Evolutionary conservation across 2,888 invertebrate species (phyloP).

Genomic region (Lobophora halterata): DNA sequence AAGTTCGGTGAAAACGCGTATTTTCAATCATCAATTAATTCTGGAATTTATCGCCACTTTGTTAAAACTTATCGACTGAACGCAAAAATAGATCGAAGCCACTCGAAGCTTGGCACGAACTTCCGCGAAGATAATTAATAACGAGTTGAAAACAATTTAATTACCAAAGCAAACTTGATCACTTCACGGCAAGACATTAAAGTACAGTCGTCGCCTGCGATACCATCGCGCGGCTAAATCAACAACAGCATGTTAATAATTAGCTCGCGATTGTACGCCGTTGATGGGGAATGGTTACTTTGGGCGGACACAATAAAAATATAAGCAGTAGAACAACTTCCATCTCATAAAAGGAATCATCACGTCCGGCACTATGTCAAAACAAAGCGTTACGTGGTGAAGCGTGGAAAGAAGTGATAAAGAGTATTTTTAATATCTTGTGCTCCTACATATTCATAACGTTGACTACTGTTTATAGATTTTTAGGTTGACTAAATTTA

Average conservation of each 20-base stretch:
- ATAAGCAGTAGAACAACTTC: conserved; percentile 3
- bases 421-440: too few relatives aligned
- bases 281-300: background rate
- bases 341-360: too few relatives aligned
- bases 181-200: conserved; percentile 23
- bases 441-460: too few relatives aligned
- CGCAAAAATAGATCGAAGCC: conserved; percentile 14
- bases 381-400: too few relatives aligned
- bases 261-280: conserved; percentile 18
- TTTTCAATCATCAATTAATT: too few relatives aligned
- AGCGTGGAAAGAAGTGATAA: too few relatives aligned
- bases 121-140: conserved; percentile 15
- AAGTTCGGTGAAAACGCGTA: too few relatives aligned
- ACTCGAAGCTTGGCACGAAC: conserved; percentile 7
- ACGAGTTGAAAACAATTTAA: conserved; percentile 22
- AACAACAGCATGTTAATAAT: conserved; percentile 25
- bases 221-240: conserved; percentile 22
- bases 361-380: too few relatives aligned
- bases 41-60: background rate
- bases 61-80: background rate
- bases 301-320: background rate
- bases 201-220: conserved; percentile 20
- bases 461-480: too few relatives aligned
- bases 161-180: conserved; percentile 19
- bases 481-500: too few relatives aligned